phyloP scores from a whole-genome alignment of 1,140 invertebrate species.

The Ladona fulva region DNA sequence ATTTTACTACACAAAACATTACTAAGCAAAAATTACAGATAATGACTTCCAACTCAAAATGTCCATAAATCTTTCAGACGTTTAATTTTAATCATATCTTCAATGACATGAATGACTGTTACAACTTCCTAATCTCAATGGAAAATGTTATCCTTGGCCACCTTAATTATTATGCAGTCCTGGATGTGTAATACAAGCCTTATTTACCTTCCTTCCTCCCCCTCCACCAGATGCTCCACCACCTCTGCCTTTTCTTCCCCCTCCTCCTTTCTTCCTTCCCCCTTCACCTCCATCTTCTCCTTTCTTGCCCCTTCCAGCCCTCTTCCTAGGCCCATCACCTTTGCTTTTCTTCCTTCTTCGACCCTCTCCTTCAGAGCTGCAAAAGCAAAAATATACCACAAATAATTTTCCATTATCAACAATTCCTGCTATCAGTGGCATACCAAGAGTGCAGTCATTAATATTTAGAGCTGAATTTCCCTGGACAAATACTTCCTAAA shows the following conservation, averaged over 20 bases:
- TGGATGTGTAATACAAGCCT: too few species aligned
- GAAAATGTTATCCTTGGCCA: too few species aligned
- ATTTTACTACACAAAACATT: too few species aligned
- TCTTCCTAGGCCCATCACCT: not conserved
- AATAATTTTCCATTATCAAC: not conserved
- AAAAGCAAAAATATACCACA: not conserved
- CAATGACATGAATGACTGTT: too few species aligned
- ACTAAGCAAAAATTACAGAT: too few species aligned
- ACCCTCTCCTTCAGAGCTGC: not conserved
- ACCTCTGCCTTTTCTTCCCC: constrained; percentile 33
- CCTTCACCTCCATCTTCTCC: constrained; percentile 35
- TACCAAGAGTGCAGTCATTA: not conserved
- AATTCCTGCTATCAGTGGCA: not conserved
- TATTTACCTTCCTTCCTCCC: constrained; percentile 31
- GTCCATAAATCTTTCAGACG: too few species aligned
- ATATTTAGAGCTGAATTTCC: too few species aligned
- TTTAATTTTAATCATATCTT: too few species aligned
- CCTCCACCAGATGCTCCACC: constrained; percentile 26
- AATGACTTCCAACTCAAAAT: too few species aligned
- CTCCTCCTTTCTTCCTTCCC: constrained; percentile 32
- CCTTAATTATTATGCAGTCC: too few species aligned
- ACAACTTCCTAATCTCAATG: too few species aligned
- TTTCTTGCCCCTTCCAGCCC: constrained; percentile 37
- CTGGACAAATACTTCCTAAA: too few species aligned
- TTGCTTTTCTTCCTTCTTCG: not conserved